phyloP scores from a whole-genome alignment of 2,888 invertebrate species.

The Noctua comes region DNA sequence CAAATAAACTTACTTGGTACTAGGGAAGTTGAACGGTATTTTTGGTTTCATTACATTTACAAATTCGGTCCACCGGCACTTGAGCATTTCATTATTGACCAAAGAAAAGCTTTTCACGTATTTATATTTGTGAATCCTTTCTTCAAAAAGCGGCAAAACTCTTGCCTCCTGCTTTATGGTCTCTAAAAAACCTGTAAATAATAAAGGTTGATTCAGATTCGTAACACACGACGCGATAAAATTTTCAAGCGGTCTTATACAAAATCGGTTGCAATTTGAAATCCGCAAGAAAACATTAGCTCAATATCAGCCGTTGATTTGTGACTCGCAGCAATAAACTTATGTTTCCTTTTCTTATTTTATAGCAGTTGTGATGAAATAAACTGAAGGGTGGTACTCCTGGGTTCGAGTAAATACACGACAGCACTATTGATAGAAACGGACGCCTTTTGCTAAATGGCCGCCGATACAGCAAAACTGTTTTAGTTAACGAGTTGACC shows the following conservation, averaged over 20 bases:
- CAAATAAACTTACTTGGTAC: slow-evolving; percentile 12
- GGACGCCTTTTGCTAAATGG: slow-evolving; percentile 46
- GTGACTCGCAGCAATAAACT: background rate
- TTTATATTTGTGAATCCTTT: slow-evolving; percentile 19
- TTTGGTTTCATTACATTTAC: background rate
- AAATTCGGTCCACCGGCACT: slow-evolving; percentile 32
- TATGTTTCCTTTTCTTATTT: background rate
- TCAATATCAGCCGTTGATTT: background rate
- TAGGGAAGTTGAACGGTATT: slow-evolving; percentile 39
- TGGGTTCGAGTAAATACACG: background rate
- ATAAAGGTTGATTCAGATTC: background rate
- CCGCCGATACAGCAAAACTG: slow-evolving; percentile 29
- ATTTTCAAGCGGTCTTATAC: background rate
- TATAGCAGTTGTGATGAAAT: background rate
- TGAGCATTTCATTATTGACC: slow-evolving; percentile 13
- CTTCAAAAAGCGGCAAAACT: slow-evolving; percentile 47
- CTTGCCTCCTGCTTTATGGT: slow-evolving; percentile 19
- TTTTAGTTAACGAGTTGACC: slow-evolving; percentile 45
- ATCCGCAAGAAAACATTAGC: background rate
- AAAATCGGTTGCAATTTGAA: background rate
- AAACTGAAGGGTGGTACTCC: background rate
- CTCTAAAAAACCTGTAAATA: slow-evolving; percentile 36
- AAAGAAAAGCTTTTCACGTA: slow-evolving; percentile 20
- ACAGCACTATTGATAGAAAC: slow-evolving; percentile 29
- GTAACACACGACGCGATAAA: too few species aligned